Base-by-base conservation (phyloP, 2,888 invertebrate species). In the Lochmaea crataegi region DNA sequence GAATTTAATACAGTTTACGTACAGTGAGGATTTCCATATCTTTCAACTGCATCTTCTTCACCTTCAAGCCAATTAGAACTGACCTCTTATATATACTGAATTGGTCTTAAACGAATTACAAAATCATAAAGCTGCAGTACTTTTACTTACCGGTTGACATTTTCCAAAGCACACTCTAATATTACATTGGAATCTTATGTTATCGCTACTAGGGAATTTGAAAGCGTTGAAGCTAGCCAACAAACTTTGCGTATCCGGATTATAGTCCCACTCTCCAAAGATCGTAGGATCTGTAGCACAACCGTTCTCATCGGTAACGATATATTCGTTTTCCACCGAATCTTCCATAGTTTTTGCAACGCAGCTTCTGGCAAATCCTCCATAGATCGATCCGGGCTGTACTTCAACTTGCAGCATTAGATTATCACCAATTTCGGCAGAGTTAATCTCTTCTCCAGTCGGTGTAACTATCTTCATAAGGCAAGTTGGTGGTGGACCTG, bases 161-260 rank as follows among this genome's bases (percentile, higher is more conserved):
- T 93, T 94, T 85, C 96, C 96, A 84, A 97, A 97, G 90, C 97
- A 97, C 11, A 97, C 96, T 75, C 96, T 91, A 82, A 97, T 96
- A 86, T 97, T 97, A 86, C 97, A 97, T 87, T 97, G 97, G 94
- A 97, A 97, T 87, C 95, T 89, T 82, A 97, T 96, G 83, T 95
- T 96, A 83, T 97, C 96, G 83, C 96, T 96, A 81, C 94, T 95
- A 0, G 97, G 97, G 91, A 97, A 97, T 85, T 97, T 97, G 86
- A 97, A 97, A 3, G 96, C 97, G 85, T 96, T 96, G 87, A 97
- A 97, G 81, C 94, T 93, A 77, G 96, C 96, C 84, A 94, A 89
- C 68, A 97, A 87, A 22, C 95, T 93, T 85, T 95, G 95, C 66
- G 94, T 93, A 75, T 96, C 95, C 22, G 93, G 90, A 84, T 94